These are phyloP conservation scores for Xiphorhynchus erythropygius DNA, from an alignment of 2,797 vertebrate genomes.

Conservation along the genomic window DNA sequence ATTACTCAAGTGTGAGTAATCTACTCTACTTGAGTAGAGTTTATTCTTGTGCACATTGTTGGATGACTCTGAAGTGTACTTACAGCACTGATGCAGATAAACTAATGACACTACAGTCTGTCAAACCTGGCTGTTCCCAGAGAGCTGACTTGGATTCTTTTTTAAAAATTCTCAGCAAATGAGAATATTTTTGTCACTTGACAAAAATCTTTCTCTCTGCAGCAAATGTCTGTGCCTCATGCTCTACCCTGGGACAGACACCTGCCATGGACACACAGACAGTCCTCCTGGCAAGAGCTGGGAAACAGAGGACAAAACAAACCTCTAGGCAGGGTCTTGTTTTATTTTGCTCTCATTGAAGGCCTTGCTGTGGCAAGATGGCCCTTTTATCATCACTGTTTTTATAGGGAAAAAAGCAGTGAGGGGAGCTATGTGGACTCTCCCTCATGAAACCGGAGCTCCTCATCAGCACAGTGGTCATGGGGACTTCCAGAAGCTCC, in stretches of 20 bases:
- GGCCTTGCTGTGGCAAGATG: not conserved
- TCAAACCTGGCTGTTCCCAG: not conserved
- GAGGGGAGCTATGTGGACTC: not conserved
- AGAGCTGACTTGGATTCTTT: not conserved
- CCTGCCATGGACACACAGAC: not conserved
- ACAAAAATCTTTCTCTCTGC: not conserved
- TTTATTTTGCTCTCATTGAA: slow-evolving; percentile 31
- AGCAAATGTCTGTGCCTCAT: not conserved
- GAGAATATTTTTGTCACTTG: not conserved
- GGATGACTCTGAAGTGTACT: not conserved
- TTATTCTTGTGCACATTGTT: not conserved
- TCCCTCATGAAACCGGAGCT: slow-evolving; percentile 28
- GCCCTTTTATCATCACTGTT: not conserved
- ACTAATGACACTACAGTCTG: not conserved
- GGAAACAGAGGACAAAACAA: not conserved
- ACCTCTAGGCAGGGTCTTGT: not conserved
- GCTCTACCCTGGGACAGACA: not conserved
- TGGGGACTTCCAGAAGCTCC: slow-evolving; percentile 71
- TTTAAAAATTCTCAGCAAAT: not conserved
- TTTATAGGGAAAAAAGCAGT: slow-evolving; percentile 6
- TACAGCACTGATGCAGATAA: not conserved
- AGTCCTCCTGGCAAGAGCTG: not conserved
- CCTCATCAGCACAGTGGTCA: slow-evolving; percentile 61
- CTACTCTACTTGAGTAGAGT: not conserved
- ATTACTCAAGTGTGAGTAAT: not conserved